Base-by-base conservation (phyloP, 2,113 vertebrate genomes). In the Cichladusa arquata region DNA sequence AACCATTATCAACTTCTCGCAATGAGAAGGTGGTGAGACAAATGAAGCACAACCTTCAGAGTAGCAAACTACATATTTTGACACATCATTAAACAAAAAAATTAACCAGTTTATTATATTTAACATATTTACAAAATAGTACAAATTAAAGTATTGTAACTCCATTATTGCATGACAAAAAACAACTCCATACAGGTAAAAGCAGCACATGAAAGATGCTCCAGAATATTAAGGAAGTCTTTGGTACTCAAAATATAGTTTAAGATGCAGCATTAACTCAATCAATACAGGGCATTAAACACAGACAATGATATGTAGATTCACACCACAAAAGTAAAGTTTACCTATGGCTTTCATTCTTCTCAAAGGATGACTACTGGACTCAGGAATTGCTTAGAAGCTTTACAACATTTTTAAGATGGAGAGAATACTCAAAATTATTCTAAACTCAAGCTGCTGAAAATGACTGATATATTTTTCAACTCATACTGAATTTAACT, bases 71-170 rank as follows among this genome's bases (percentile, higher is more conserved):
- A 70, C 1, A 0, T 12, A 48, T 86, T 87, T 56, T 77, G 81
- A 93, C 83, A 93, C 48, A 7, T 15, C 14, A 64, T 88, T 96
- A 97, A 94, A 96, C 88, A 90, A 96, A 96, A 90, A 92, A 95
- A 58, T 72, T 91, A 83, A 92, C 70, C 56, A 65, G 60, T 97
- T 97, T 97, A 97, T 97, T 97, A 85, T 95, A 97, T 95, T 90
- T 94, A 95, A 97, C 96, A 97, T 97, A 96, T 97, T 95, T 97
- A 97, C 96, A 97, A 86, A 94, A 96, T 94, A 88, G 84, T 97
- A 97, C 95, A 97, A 94, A 91, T 94, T 86, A 92, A 95, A 96
- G 76, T 78, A 95, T 29, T 88, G 45, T 79, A 85, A 90, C 54
- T 81, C 78, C 70, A 83, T 92, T 83, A 83, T 36, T 60, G 47